phyloP scores from a whole-genome alignment of 2,113 vertebrate genomes.

The Scomber japonicus region DNA sequence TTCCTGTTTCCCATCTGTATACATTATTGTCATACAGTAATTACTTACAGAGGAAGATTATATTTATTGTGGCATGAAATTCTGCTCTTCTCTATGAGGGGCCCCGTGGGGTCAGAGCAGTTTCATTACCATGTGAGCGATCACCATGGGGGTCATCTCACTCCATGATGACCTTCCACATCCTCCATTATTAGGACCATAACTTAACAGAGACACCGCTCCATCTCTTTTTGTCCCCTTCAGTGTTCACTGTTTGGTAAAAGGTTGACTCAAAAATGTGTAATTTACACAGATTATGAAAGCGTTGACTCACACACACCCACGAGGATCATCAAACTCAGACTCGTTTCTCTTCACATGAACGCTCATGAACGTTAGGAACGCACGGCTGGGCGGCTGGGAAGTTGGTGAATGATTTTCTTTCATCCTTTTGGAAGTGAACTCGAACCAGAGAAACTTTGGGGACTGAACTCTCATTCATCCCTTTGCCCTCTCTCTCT shows the following conservation, averaged over 20 bases:
- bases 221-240: not conserved
- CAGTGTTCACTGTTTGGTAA: not conserved
- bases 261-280: conserved; percentile 25
- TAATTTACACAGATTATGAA: conserved; percentile 38
- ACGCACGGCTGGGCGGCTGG: conserved; percentile 24
- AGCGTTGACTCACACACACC: conserved; percentile 44
- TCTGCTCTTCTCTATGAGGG: conserved; percentile 15
- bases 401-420: conserved; percentile 50
- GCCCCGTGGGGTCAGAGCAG: conserved; percentile 20
- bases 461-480: conserved; percentile 12
- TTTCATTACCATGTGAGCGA: conserved; percentile 20
- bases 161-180: conserved; percentile 5
- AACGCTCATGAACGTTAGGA: conserved; percentile 8
- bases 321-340: conserved; percentile 26
- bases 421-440: conserved; percentile 30
- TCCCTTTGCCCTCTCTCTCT: conserved; percentile 1
- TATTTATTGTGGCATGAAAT: not conserved
- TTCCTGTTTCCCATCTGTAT: not conserved
- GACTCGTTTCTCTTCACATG: conserved; percentile 13
- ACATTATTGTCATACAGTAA: not conserved
- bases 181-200: conserved; percentile 1
- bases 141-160: not conserved
- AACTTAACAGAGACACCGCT: not conserved
- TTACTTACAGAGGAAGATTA: conserved; percentile 5
- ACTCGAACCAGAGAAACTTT: conserved; percentile 8